Evolutionary conservation across 1,140 invertebrate genomes (phyloP).

Genomic region (Dinothrombium tinctorium): DNA sequence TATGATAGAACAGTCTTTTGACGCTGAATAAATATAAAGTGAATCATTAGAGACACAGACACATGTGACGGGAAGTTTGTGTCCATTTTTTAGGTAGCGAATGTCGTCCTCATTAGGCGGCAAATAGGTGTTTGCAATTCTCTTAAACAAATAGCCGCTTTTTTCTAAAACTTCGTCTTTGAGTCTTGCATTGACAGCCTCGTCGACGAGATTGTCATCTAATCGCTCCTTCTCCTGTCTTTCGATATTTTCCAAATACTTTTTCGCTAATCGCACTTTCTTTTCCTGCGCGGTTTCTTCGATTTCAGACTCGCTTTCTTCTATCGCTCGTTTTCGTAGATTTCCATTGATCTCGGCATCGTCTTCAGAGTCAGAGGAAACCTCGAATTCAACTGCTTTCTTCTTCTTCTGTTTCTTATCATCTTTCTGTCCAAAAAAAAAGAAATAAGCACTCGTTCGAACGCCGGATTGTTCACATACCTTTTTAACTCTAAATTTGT

Average conservation of each 20-base stretch:
- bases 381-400: too few relatives aligned
- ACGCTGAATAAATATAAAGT: slow-evolving; percentile 48
- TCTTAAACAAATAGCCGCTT: slow-evolving; percentile 44
- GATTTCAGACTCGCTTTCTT: too few relatives aligned
- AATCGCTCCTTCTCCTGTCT: slow-evolving; percentile 17
- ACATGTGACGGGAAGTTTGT: slow-evolving; percentile 54
- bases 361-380: too few relatives aligned
- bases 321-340: too few relatives aligned
- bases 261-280: slow-evolving; percentile 57
- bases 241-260: slow-evolving; percentile 63
- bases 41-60: slow-evolving; percentile 48
- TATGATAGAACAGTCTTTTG: slow-evolving; percentile 62
- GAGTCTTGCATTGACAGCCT: neutral
- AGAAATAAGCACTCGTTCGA: too few relatives aligned
- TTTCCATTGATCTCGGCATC: too few relatives aligned
- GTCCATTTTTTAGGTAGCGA: slow-evolving; percentile 20
- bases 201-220: slow-evolving; percentile 20
- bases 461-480: too few relatives aligned
- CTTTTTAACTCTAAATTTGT: too few relatives aligned
- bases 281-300: slow-evolving; percentile 64
- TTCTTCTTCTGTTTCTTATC: too few relatives aligned
- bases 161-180: slow-evolving; percentile 34
- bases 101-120: slow-evolving; percentile 3
- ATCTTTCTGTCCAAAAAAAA: too few relatives aligned
- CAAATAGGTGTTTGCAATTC: slow-evolving; percentile 34